Conservation (phyloP, 1,140 invertebrate genomes). For the Nymphalis io region DNA sequence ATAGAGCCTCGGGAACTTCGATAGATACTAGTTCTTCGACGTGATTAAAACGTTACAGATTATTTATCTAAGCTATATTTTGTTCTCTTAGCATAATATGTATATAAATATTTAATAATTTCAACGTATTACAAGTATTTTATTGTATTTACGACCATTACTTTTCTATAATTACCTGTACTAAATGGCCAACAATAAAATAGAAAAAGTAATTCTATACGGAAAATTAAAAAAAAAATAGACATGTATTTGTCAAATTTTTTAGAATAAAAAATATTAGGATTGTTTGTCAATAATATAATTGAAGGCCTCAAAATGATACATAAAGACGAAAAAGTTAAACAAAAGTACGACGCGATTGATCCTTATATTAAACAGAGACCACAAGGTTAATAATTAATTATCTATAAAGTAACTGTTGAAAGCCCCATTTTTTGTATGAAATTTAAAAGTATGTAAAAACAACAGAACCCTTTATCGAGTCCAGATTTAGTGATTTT, state of each 20-base stretch:
- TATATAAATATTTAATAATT: background rate
- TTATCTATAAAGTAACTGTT: too few relatives aligned
- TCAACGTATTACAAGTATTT: too few relatives aligned
- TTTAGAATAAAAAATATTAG: too few relatives aligned
- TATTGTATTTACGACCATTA: too few relatives aligned
- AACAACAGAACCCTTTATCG: too few relatives aligned
- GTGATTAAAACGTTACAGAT: conserved; percentile 32
- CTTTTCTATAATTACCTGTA: background rate
- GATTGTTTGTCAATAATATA: too few relatives aligned
- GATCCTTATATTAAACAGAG: conserved; percentile 5
- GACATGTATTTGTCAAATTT: too few relatives aligned
- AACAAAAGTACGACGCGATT: background rate
- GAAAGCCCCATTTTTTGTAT: too few relatives aligned
- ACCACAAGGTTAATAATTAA: background rate
- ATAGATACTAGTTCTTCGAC: conserved; percentile 31
- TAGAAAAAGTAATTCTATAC: too few relatives aligned
- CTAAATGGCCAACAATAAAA: too few relatives aligned
- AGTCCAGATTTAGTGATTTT: background rate
- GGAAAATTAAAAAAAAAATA: too few relatives aligned
- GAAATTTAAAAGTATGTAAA: too few relatives aligned
- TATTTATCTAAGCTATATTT: conserved; percentile 35
- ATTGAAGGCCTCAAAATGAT: background rate
- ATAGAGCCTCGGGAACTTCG: conserved; percentile 54
- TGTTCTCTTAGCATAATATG: conserved; percentile 3
- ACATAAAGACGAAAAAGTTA: background rate